phyloP scores from a whole-genome alignment of 2,113 vertebrate species.

The Oreochromis spilurus region DNA sequence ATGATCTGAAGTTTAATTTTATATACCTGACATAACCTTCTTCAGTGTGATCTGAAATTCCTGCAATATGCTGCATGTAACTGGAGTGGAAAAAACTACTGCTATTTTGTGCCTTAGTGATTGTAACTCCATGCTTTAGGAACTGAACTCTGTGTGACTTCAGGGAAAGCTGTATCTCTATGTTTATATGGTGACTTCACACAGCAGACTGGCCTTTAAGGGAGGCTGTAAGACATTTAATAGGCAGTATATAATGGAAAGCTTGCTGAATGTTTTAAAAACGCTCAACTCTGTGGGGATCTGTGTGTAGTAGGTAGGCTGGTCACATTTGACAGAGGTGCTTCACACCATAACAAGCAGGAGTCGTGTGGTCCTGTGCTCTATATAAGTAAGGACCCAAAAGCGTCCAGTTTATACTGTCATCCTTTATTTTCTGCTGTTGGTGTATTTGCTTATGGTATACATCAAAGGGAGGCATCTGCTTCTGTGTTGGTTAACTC shows the following conservation, averaged over 20 bases:
- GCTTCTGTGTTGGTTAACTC: neutral
- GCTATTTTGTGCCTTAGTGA: neutral
- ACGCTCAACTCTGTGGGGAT: neutral
- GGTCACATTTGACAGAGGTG: neutral
- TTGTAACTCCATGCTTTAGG: neutral
- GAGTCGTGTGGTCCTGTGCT: neutral
- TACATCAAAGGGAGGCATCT: neutral
- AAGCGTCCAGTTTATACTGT: neutral
- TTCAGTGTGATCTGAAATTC: neutral
- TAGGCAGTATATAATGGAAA: neutral
- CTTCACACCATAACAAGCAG: neutral
- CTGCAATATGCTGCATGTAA: neutral
- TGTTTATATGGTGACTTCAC: neutral
- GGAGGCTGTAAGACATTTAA: neutral
- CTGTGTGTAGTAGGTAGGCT: neutral
- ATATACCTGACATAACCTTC: neutral
- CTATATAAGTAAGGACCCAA: neutral
- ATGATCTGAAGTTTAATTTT: neutral
- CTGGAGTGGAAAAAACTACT: neutral
- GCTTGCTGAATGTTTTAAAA: neutral
- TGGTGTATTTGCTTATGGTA: neutral
- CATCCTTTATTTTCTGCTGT: neutral
- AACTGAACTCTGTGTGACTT: neutral
- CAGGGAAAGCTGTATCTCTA: neutral
- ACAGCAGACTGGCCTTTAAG: neutral